Evolutionary conservation across 2,113 vertebrate genomes (phyloP).

Genomic region (Colinus virginianus): DNA sequence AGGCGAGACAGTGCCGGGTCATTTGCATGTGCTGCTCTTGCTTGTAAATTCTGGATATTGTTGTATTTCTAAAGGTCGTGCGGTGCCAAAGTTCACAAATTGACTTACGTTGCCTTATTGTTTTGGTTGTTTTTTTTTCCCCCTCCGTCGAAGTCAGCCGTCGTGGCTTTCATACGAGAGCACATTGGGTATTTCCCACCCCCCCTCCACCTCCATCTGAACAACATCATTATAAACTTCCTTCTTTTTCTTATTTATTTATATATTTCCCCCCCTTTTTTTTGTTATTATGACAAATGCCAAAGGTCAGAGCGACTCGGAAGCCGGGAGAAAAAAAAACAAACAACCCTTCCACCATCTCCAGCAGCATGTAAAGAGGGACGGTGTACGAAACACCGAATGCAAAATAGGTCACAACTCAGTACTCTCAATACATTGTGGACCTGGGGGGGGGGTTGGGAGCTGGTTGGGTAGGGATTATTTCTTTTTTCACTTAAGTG

Average conservation of each 20-base stretch:
- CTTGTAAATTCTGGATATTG: slow-evolving; percentile 87
- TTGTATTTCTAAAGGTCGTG: slow-evolving; percentile 94
- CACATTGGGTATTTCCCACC: slow-evolving; percentile 77
- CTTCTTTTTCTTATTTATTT: slow-evolving; percentile 24
- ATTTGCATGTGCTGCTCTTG: slow-evolving; percentile 86
- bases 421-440: slow-evolving; percentile 41
- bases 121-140: not conserved
- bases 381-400: not conserved
- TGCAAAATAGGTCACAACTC: slow-evolving; percentile 81
- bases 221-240: slow-evolving; percentile 83
- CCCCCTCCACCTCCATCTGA: slow-evolving; percentile 75
- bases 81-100: slow-evolving; percentile 98
- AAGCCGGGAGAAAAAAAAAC: slow-evolving; percentile 43
- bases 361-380: not conserved
- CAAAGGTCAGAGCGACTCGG: slow-evolving; percentile 77
- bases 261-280: not conserved
- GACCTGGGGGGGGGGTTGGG: not conserved
- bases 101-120: slow-evolving; percentile 83
- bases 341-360: not conserved
- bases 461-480: not conserved
- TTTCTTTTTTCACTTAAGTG: slow-evolving; percentile 77
- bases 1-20: slow-evolving; percentile 77
- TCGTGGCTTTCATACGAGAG: slow-evolving; percentile 84
- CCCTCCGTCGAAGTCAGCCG: slow-evolving; percentile 75
- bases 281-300: slow-evolving; percentile 72